Evolutionary conservation across 2,888 invertebrate species (phyloP).

Genomic region (Caprella mutica): DNA sequence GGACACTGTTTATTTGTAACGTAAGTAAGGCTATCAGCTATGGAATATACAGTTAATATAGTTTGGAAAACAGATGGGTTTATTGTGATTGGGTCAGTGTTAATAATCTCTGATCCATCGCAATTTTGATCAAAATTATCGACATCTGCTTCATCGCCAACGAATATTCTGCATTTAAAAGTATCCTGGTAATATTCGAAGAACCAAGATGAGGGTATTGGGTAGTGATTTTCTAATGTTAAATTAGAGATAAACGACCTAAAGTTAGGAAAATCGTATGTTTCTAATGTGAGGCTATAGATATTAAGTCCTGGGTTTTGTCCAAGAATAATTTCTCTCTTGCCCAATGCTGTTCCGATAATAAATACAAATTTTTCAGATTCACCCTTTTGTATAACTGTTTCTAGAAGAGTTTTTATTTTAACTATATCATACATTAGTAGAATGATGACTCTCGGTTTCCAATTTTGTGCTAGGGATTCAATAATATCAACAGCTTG

Average conservation of each 20-base stretch:
- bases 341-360: constrained; percentile 38
- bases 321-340: constrained; percentile 31
- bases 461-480: constrained; percentile 23
- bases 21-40: constrained; percentile 40
- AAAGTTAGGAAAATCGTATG: constrained; percentile 38
- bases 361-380: constrained; percentile 38
- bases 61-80: constrained; percentile 40
- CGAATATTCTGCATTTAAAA: constrained; percentile 39
- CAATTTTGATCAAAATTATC: constrained; percentile 23
- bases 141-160: constrained; percentile 28
- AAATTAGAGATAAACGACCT: constrained; percentile 38
- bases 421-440: constrained; percentile 39
- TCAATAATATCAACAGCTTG: constrained; percentile 25
- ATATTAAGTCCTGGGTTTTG: too few species aligned
- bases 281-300: constrained; percentile 35
- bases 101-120: constrained; percentile 14
- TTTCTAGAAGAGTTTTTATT: constrained; percentile 38
- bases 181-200: constrained; percentile 41
- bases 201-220: constrained; percentile 42
- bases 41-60: constrained; percentile 39
- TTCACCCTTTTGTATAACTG: constrained; percentile 37
- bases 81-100: constrained; percentile 33
- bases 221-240: constrained; percentile 38
- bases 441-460: constrained; percentile 38
- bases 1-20: constrained; percentile 37